phyloP scores from a whole-genome alignment of 2,113 vertebrate species.

The Epinephelus moara region DNA sequence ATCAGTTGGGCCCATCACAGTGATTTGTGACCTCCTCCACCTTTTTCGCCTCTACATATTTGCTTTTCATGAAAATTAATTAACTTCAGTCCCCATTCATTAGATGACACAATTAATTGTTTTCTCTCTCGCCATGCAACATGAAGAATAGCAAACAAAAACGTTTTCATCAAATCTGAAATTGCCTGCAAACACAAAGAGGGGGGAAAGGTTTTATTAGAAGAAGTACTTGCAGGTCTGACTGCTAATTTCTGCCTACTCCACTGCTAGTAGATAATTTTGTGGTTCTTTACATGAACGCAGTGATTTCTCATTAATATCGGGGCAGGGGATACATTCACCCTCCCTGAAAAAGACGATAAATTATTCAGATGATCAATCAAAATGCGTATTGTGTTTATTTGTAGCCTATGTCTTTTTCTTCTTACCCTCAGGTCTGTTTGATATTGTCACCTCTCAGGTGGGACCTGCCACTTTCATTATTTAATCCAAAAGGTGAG shows the following conservation, averaged over 20 bases:
- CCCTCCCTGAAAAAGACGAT: neutral
- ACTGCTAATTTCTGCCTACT: conserved; percentile 34
- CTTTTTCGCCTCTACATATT: conserved; percentile 52
- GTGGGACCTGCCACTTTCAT: conserved; percentile 33
- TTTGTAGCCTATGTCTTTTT: neutral
- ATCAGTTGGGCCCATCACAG: conserved; percentile 37
- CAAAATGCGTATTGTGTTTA: conserved; percentile 13
- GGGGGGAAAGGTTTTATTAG: conserved; percentile 18
- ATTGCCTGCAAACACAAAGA: conserved; percentile 43
- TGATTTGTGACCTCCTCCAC: conserved; percentile 38
- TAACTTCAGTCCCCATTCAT: conserved; percentile 61
- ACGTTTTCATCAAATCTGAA: conserved; percentile 57
- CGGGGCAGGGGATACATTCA: neutral
- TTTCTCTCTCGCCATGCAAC: conserved; percentile 45
- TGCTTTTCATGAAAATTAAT: conserved; percentile 69
- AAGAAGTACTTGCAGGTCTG: neutral
- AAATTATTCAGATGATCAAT: conserved; percentile 16
- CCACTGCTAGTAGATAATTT: conserved; percentile 33
- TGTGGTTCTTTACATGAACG: conserved; percentile 42
- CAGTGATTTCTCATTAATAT: conserved; percentile 43
- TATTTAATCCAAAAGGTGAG: conserved; percentile 42
- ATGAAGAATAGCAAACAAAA: conserved; percentile 54
- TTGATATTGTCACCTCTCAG: conserved; percentile 19
- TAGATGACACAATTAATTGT: conserved; percentile 64
- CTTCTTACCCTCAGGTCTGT: neutral